A percentile compares a stretch with the other conserved stretches of the same genome.
phyloP scores from a whole-genome alignment of 2,888 invertebrate species.

The Agrochola litura region DNA sequence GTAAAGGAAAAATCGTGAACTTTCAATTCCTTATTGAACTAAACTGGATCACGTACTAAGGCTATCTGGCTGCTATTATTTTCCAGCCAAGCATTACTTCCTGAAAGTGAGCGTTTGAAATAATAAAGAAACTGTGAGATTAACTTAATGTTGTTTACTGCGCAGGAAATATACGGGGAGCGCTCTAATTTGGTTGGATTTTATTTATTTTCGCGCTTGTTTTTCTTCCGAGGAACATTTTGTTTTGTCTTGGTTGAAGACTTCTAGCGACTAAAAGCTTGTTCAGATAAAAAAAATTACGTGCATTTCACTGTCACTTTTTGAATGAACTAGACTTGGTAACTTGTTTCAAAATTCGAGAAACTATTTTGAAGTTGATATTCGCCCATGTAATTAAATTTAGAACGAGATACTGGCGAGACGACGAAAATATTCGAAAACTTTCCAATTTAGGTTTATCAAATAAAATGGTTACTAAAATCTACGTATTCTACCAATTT shows the following conservation, averaged over 20 bases:
- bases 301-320: background rate
- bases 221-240: constrained; percentile 40
- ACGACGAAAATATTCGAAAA: background rate
- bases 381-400: background rate
- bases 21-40: constrained; percentile 53
- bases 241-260: constrained; percentile 14
- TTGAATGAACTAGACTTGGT: background rate
- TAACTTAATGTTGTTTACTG: constrained; percentile 64
- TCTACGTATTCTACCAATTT: background rate
- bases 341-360: background rate
- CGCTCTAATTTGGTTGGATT: constrained; percentile 58
- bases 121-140: constrained; percentile 63
- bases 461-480: background rate
- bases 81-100: constrained; percentile 49
- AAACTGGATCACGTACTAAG: constrained; percentile 57
- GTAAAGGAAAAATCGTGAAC: constrained; percentile 60
- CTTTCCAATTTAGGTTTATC: background rate
- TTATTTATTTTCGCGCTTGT: constrained; percentile 52
- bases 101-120: constrained; percentile 58
- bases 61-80: constrained; percentile 49
- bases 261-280: constrained; percentile 25
- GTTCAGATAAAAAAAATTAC: constrained; percentile 6
- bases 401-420: background rate
- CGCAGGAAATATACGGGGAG: constrained; percentile 46
- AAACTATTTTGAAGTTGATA: background rate